phyloP scores from a whole-genome alignment of 2,797 vertebrate species.

The Myotis vivesi region DNA sequence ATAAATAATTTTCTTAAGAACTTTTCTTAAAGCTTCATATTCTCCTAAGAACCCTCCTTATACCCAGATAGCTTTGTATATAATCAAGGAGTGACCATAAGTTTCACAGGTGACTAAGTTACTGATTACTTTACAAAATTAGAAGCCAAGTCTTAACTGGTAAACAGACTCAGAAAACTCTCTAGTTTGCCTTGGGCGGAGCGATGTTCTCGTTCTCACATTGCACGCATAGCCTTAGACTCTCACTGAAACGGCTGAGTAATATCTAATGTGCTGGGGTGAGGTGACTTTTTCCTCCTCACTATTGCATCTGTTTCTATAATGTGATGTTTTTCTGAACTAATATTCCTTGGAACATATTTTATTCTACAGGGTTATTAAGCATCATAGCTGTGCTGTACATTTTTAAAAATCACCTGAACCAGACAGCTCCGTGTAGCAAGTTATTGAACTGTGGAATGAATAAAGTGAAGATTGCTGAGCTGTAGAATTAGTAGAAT shows the following conservation, averaged over 20 bases:
- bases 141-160: constrained; percentile 50
- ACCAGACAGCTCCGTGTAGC: background rate
- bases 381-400: background rate
- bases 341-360: background rate
- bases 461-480: background rate
- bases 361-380: background rate
- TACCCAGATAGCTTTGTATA: constrained; percentile 41
- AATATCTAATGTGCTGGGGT: background rate
- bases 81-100: constrained; percentile 25
- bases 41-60: constrained; percentile 42
- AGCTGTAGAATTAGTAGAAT: background rate
- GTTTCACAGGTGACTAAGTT: constrained; percentile 73
- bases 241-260: background rate
- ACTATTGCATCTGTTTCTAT: background rate
- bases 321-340: background rate
- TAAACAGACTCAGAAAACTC: constrained; percentile 55
- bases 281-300: background rate
- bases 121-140: constrained; percentile 65
- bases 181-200: constrained; percentile 39
- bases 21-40: background rate
- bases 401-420: background rate
- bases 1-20: background rate
- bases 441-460: background rate
- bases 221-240: background rate
- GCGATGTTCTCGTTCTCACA: rapidly evolving